Evolutionary conservation across 2,113 vertebrate species (phyloP).

Genomic region (Labeo rohita): DNA sequence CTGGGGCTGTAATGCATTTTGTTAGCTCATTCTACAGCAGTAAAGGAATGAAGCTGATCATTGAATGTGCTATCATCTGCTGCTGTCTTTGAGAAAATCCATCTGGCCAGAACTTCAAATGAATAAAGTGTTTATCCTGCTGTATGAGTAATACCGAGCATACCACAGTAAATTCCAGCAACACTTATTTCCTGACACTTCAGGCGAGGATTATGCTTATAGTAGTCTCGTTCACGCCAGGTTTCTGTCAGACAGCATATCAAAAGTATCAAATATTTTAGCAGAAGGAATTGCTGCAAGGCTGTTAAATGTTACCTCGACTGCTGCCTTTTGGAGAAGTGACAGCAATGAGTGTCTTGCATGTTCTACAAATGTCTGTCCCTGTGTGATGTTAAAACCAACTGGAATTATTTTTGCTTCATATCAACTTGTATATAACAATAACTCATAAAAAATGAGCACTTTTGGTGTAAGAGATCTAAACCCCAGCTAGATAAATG

Average conservation of each 20-base stretch:
- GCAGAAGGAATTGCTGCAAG: background rate
- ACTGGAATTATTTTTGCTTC: background rate
- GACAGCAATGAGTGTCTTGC: background rate
- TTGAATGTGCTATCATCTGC: background rate
- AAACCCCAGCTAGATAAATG: too few relatives aligned
- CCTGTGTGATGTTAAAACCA: background rate
- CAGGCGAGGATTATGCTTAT: background rate
- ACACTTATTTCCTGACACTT: conserved; percentile 12
- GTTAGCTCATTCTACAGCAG: background rate
- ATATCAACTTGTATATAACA: background rate
- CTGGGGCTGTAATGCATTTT: background rate
- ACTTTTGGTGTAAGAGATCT: too few relatives aligned
- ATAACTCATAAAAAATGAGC: too few relatives aligned
- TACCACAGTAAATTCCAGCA: background rate
- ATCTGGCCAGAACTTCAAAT: background rate
- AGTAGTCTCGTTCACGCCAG: background rate
- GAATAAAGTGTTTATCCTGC: background rate
- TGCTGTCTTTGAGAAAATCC: background rate
- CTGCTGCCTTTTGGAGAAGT: background rate
- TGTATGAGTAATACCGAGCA: conserved; percentile 8
- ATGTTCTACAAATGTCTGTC: background rate
- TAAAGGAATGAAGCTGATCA: background rate
- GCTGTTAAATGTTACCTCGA: background rate
- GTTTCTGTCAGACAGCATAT: conserved; percentile 2
- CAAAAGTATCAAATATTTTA: background rate